Conservation (phyloP, 2,797 vertebrate species). For the Margarornis squamiger region DNA sequence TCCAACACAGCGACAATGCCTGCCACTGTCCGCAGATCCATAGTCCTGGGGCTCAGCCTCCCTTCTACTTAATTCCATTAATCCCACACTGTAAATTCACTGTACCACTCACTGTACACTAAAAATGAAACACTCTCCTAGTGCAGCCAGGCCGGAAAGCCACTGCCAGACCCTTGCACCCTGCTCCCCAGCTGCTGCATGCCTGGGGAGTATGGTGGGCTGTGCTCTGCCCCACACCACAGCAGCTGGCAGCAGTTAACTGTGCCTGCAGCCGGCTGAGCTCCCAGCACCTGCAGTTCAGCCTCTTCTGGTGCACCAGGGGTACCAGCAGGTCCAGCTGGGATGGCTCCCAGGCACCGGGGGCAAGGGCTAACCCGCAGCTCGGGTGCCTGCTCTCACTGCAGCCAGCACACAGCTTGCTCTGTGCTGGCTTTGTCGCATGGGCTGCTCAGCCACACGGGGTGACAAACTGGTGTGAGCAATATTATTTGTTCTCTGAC, state of each 20-base stretch:
- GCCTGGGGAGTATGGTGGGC: not conserved
- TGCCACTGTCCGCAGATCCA: not conserved
- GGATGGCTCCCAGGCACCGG: not conserved
- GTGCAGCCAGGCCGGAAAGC: not conserved
- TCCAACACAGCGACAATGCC: constrained; percentile 47
- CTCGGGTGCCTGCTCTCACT: rapidly evolving
- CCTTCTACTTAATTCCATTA: constrained; percentile 52
- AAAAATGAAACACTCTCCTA: constrained; percentile 24
- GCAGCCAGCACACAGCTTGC: not conserved
- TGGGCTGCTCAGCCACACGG: rapidly evolving
- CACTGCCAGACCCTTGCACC: not conserved
- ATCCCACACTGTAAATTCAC: constrained; percentile 37
- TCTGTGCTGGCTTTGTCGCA: not conserved
- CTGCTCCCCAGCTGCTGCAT: not conserved
- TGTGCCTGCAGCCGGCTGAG: not conserved
- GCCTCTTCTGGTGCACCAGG: not conserved
- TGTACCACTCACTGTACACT: constrained; percentile 1
- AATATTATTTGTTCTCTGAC: not conserved
- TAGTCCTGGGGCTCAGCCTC: not conserved
- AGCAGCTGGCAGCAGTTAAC: not conserved
- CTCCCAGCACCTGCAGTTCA: not conserved
- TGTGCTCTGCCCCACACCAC: rapidly evolving
- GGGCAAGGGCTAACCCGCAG: not conserved
- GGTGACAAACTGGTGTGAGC: not conserved
- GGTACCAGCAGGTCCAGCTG: not conserved